Percentiles rank a stretch among this genome's conserved stretches.
phyloP scores from a whole-genome alignment of 2,888 invertebrate species.

The Pelosia muscerda region DNA sequence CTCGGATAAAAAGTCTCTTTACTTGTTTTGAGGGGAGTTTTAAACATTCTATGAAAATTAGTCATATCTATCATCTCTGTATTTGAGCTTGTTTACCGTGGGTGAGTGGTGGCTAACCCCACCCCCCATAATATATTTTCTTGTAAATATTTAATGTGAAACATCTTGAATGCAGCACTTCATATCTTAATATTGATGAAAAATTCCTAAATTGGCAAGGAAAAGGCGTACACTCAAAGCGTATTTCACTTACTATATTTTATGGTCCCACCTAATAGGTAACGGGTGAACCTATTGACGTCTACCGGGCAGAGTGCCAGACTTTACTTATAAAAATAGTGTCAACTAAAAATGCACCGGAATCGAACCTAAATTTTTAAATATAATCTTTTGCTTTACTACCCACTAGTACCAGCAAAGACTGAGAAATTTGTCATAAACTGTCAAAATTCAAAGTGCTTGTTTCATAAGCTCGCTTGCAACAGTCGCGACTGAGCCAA shows the following conservation, averaged over 20 bases:
- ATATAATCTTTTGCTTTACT: background rate
- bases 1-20: too few relatives aligned
- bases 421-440: background rate
- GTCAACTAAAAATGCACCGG: too few relatives aligned
- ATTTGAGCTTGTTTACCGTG: too few relatives aligned
- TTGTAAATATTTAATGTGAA: too few relatives aligned
- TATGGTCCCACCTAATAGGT: background rate
- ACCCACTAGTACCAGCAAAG: background rate
- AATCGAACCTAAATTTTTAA: background rate
- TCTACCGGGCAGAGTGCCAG: background rate
- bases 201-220: background rate
- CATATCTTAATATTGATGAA: background rate
- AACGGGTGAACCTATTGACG: background rate
- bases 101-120: too few relatives aligned
- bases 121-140: too few relatives aligned
- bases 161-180: too few relatives aligned
- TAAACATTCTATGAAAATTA: too few relatives aligned
- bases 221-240: background rate
- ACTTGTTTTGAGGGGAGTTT: too few relatives aligned
- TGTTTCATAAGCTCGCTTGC: background rate
- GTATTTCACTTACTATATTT: background rate
- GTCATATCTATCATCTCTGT: too few relatives aligned
- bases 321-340: too few relatives aligned
- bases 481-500: background rate
- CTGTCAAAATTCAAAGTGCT: background rate